Evolutionary conservation across 2,113 vertebrate species (phyloP).

Genomic region (Petrocephalus zakoni): DNA sequence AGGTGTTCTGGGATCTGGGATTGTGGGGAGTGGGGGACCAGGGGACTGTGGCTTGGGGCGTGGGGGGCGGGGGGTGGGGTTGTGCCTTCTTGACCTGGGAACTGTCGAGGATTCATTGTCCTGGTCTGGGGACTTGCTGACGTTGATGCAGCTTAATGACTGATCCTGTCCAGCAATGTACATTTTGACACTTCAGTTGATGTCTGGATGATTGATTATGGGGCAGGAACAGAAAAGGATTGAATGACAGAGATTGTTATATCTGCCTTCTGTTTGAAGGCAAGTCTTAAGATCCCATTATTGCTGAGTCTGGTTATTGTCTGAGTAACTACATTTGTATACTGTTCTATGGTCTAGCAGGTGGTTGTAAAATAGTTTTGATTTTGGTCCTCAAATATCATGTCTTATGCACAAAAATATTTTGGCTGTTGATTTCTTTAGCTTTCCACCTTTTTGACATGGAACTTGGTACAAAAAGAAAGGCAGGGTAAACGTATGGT

Average conservation of each 20-base stretch:
- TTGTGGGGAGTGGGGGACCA: not conserved
- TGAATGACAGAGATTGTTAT: not conserved
- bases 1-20: not conserved
- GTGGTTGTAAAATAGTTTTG: not conserved
- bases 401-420: not conserved
- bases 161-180: not conserved
- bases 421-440: not conserved
- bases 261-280: not conserved
- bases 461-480: not conserved
- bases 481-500: not conserved
- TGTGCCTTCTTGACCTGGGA: not conserved
- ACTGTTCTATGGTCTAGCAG: not conserved
- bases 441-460: not conserved
- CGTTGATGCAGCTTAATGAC: not conserved
- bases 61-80: not conserved
- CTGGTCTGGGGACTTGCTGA: not conserved
- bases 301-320: not conserved
- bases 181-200: slow-evolving; percentile 1
- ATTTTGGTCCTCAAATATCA: not conserved
- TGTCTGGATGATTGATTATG: not conserved
- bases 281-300: not conserved
- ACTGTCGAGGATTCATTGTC: not conserved
- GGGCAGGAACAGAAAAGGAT: not conserved
- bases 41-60: slow-evolving; percentile 20
- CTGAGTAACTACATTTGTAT: not conserved